Conservation (phyloP, 1,140 invertebrate species). For the Atta texana region DNA sequence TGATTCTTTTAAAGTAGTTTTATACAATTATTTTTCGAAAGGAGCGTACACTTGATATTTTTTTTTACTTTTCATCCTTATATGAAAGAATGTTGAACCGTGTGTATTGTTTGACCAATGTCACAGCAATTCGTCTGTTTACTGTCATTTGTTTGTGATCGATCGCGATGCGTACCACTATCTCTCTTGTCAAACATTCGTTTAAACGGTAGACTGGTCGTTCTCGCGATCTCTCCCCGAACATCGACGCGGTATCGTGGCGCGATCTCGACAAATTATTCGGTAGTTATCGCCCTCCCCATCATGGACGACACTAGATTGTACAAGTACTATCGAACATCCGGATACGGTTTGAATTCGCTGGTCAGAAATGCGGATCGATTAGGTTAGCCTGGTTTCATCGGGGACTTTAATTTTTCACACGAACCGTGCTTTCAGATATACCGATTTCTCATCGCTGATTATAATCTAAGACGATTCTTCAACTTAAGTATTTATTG, state of each 20-base stretch:
- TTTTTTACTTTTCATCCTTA: neutral
- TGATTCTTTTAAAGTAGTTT: too few relatives aligned
- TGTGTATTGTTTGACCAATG: slow-evolving; percentile 53
- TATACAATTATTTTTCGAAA: too few relatives aligned
- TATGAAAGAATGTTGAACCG: neutral
- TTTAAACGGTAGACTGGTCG: slow-evolving; percentile 38
- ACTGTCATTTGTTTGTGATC: slow-evolving; percentile 45
- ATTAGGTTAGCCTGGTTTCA: slow-evolving; percentile 9
- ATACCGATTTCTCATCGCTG: slow-evolving; percentile 75
- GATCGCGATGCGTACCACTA: slow-evolving; percentile 36
- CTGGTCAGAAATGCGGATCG: slow-evolving; percentile 65
- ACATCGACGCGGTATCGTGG: slow-evolving; percentile 59
- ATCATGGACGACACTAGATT: slow-evolving; percentile 73
- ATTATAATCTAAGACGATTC: slow-evolving; percentile 73
- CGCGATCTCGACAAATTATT: slow-evolving; percentile 65
- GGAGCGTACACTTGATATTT: too few relatives aligned
- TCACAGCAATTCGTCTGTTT: slow-evolving; percentile 63
- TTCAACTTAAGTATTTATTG: slow-evolving; percentile 73
- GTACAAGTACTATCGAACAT: slow-evolving; percentile 72
- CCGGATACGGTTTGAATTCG: slow-evolving; percentile 60
- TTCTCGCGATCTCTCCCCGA: neutral
- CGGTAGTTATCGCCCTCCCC: slow-evolving; percentile 34
- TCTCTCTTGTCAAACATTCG: slow-evolving; percentile 60
- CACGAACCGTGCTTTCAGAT: slow-evolving; percentile 69
- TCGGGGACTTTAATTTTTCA: neutral